A percentile compares a stretch with the other conserved stretches of the same genome.
These are phyloP conservation scores for Charina bottae DNA, from an alignment of 2,113 vertebrate species.

Conservation along the genomic window DNA sequence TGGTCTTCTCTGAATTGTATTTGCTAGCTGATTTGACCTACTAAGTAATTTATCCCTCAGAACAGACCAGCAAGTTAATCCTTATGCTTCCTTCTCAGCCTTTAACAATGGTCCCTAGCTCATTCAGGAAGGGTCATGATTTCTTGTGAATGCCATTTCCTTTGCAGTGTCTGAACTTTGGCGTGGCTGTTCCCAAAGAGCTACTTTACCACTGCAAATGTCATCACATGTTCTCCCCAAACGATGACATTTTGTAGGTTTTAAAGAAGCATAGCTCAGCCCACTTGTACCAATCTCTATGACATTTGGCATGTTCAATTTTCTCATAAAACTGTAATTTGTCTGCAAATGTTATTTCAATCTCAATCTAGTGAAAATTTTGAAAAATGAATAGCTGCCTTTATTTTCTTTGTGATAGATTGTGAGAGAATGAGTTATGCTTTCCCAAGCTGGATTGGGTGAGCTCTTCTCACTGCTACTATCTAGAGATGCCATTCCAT, in stretches of 20 bases:
- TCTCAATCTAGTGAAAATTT: background rate
- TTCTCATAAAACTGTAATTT: background rate
- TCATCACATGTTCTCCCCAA: background rate
- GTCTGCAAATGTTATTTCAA: background rate
- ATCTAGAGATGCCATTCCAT: background rate
- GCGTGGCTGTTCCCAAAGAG: background rate
- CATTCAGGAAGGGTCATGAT: background rate
- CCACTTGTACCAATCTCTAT: background rate
- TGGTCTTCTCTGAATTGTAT: background rate
- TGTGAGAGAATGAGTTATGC: background rate
- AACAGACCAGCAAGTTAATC: background rate
- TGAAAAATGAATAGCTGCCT: background rate
- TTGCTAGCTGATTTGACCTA: background rate
- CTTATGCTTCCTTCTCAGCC: background rate
- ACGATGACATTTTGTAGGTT: background rate
- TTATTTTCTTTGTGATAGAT: background rate
- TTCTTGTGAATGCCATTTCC: background rate
- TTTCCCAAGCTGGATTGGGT: background rate
- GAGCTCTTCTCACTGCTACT: background rate
- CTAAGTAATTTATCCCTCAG: background rate
- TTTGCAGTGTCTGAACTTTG: background rate
- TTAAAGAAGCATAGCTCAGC: background rate
- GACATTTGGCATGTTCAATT: background rate
- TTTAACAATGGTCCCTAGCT: background rate
- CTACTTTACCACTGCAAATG: background rate